Evolutionary conservation across 2,113 vertebrate genomes (phyloP).

Genomic region (Delphinus delphis): DNA sequence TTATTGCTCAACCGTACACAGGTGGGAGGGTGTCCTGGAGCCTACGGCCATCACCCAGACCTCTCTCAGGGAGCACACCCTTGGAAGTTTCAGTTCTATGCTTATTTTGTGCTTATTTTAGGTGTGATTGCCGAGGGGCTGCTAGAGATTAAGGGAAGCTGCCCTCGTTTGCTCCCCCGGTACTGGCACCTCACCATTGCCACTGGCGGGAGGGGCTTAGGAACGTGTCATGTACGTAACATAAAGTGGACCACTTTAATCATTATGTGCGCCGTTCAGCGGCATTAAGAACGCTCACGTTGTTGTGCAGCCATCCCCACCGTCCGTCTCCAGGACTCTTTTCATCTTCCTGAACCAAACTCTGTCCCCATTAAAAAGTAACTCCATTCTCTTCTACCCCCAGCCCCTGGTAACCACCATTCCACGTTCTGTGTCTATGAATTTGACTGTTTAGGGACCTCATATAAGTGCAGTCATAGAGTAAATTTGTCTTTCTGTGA

Average conservation of each 20-base stretch:
- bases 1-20: too few relatives aligned
- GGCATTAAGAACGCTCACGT: accelerated
- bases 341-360: not conserved
- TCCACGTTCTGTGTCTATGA: not conserved
- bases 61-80: not conserved
- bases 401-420: not conserved
- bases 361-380: too few relatives aligned
- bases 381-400: not conserved
- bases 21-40: not conserved
- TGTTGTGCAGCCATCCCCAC: not conserved
- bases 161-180: not conserved
- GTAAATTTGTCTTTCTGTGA: not conserved
- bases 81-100: not conserved
- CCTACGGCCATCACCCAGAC: not conserved
- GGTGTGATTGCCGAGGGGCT: not conserved
- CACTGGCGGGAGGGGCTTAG: not conserved
- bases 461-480: not conserved
- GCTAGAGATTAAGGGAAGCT: not conserved
- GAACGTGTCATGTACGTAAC: not conserved
- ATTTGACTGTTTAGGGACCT: not conserved
- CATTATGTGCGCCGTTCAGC: not conserved
- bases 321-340: not conserved
- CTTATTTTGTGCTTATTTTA: not conserved
- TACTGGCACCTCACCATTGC: not conserved
- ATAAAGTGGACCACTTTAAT: not conserved